Base-by-base conservation (phyloP, 2,888 invertebrate genomes). In the Pegoplata infirma region DNA sequence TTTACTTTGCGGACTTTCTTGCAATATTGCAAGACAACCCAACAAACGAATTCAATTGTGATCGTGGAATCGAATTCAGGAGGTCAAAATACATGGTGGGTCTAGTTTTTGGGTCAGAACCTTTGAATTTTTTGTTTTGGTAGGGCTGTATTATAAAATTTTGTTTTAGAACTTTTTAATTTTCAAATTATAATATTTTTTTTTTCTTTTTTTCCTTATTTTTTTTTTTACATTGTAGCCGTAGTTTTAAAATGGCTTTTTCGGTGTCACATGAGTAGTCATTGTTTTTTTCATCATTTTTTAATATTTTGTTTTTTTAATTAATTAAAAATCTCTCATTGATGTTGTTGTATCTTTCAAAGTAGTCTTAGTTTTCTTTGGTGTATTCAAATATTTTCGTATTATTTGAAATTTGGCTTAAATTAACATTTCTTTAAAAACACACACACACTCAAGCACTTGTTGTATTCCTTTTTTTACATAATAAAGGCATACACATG, bases 181-280 rank as follows among this genome's bases (percentile, higher is more conserved):
- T n/a, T n/a, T n/a, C n/a, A n/a, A n/a, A n/a, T n/a, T n/a, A n/a
- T n/a, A n/a, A n/a, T n/a, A n/a, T 49, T 56, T 4, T 56, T 40
- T 49, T 53, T 51, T 56, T 5, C 23, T 0, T n/a, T 14, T 53
- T 67, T 25, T 53, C 6, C n/a, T n/a, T n/a, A 6, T 53, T 44
- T 66, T 73, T 58, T 12, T 21, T 17, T 61, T 61, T 47, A 17
- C 10, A 58, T 51, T 32, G 56, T 75, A 79, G 75, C 71, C 14
- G 19, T 67, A 71, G 66, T 56, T 36, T 44, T 66, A 17, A 49
- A 49, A 17, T 66, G 47, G 16, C 17, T 56, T 79, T 67, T 61
- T 75, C 66, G 71, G 21, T 79, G 74, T 75, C 49, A 23, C 21
- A 61, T 25, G 17, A 53, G 75, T 79, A 79, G 78, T 56, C 28